phyloP scores from a whole-genome alignment of 2,797 vertebrate genomes.

The Gobio occitaniae region DNA sequence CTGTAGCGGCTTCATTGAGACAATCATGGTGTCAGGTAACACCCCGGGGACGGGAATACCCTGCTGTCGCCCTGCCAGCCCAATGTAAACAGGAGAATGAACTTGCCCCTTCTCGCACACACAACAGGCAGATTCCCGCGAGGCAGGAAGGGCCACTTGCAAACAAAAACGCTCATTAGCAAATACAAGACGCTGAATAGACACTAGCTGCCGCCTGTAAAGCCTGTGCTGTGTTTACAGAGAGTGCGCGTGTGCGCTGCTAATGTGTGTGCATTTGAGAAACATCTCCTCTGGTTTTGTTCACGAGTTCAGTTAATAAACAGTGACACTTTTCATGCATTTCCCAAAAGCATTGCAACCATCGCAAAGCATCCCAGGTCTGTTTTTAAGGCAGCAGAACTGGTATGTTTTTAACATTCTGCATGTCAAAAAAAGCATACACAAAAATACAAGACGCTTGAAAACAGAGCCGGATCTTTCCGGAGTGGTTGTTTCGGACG shows the following conservation, averaged over 20 bases:
- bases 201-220: conserved; percentile 9
- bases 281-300: conserved; percentile 42
- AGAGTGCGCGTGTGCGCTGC: neutral
- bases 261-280: neutral
- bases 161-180: conserved; percentile 49
- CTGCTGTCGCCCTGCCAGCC: conserved; percentile 42
- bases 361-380: conserved; percentile 32
- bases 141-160: conserved; percentile 29
- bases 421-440: neutral
- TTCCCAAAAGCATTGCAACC: too few species aligned
- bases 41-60: conserved; percentile 45
- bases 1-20: conserved; percentile 41
- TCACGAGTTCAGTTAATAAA: conserved; percentile 69
- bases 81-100: conserved; percentile 22
- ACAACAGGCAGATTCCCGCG: neutral
- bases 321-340: conserved; percentile 72
- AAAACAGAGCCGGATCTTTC: too few species aligned
- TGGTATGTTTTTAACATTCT: conserved; percentile 59
- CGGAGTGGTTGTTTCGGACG: too few species aligned
- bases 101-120: neutral
- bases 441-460: too few species aligned
- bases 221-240: conserved; percentile 15
- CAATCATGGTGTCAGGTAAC: conserved; percentile 45
- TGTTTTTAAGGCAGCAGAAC: conserved; percentile 49
- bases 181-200: conserved; percentile 40